A percentile compares a stretch with the other conserved stretches of the same genome.
phyloP scores from a whole-genome alignment of 1,140 invertebrate genomes.

The Anagrus nilaparvatae region DNA sequence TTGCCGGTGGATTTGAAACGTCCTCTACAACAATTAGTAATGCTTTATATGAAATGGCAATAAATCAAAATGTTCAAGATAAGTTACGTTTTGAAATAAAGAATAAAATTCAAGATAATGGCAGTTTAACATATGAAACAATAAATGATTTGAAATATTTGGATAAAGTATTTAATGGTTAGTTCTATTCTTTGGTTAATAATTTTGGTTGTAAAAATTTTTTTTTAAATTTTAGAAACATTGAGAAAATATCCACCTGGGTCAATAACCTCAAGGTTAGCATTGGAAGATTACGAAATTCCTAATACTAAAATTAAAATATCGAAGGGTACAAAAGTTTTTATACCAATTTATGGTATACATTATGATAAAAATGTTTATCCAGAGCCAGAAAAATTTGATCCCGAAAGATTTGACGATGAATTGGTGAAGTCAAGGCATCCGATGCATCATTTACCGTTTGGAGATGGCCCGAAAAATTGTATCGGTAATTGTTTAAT shows the following conservation, averaged over 20 bases:
- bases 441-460: slow-evolving; percentile 44
- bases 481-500: slow-evolving; percentile 19
- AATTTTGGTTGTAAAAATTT: too few relatives aligned
- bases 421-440: slow-evolving; percentile 29
- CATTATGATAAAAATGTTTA: slow-evolving; percentile 54
- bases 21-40: slow-evolving; percentile 20
- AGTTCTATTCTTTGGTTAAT: too few relatives aligned
- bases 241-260: slow-evolving; percentile 49
- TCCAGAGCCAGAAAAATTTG: slow-evolving; percentile 48
- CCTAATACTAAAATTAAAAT: slow-evolving; percentile 39
- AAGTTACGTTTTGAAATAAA: slow-evolving; percentile 38
- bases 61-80: slow-evolving; percentile 18
- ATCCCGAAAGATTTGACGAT: slow-evolving; percentile 36
- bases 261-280: slow-evolving; percentile 40
- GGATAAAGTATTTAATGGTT: slow-evolving; percentile 17
- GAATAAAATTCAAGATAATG: slow-evolving; percentile 20
- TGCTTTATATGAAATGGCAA: slow-evolving; percentile 22
- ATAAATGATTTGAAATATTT: slow-evolving; percentile 30
- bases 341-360: slow-evolving; percentile 47
- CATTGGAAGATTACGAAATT: slow-evolving; percentile 43
- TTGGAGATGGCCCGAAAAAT: slow-evolving; percentile 41
- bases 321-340: slow-evolving; percentile 39
- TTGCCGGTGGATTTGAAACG: slow-evolving; percentile 25
- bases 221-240: slow-evolving; percentile 41
- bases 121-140: slow-evolving; percentile 23